A percentile compares a stretch with the other conserved stretches of the same genome.
Evolutionary conservation across 2,797 vertebrate genomes (phyloP).

Genomic region (Liparis tanakae): DNA sequence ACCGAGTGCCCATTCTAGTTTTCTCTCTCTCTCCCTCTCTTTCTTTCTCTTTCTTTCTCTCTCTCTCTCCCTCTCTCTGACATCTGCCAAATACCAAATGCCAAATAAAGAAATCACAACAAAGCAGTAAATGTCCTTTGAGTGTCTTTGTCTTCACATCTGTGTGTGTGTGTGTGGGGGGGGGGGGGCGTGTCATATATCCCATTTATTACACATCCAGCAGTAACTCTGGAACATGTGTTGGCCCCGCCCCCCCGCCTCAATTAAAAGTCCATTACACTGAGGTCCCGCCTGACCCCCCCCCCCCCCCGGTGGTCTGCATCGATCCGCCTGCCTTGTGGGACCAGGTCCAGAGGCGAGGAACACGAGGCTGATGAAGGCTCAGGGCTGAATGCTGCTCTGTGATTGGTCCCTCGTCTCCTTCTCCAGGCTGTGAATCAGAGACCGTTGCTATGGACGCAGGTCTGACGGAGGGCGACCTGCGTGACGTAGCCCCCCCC

Average conservation of each 20-base stretch:
- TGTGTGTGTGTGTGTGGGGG: too few relatives aligned
- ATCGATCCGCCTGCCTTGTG: too few relatives aligned
- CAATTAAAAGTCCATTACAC: constrained; percentile 74
- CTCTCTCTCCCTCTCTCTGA: neutral
- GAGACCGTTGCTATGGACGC: too few relatives aligned
- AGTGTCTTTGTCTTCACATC: constrained; percentile 53
- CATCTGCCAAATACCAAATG: constrained; percentile 24
- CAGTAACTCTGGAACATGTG: constrained; percentile 69
- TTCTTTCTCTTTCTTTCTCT: too few relatives aligned
- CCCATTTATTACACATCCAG: constrained; percentile 71
- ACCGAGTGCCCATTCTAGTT: too few relatives aligned
- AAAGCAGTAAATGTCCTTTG: constrained; percentile 25
- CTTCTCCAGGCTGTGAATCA: too few relatives aligned
- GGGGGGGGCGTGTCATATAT: constrained; percentile 64
- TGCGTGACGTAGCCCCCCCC: too few relatives aligned
- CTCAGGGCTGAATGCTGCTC: too few relatives aligned
- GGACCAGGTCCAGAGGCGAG: constrained; percentile 64
- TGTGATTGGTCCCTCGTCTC: too few relatives aligned
- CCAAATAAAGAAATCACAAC: neutral
- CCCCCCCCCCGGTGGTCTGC: constrained; percentile 65
- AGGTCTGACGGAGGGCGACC: too few relatives aligned
- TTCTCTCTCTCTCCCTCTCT: too few relatives aligned
- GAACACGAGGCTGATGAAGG: too few relatives aligned
- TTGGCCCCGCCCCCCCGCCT: constrained; percentile 46
- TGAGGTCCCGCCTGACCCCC: constrained; percentile 53